Evolutionary conservation across 2,113 vertebrate species (phyloP), one percentile per base, ranked within the genome.

Genomic region (Tauraco erythrolophus): DNA sequence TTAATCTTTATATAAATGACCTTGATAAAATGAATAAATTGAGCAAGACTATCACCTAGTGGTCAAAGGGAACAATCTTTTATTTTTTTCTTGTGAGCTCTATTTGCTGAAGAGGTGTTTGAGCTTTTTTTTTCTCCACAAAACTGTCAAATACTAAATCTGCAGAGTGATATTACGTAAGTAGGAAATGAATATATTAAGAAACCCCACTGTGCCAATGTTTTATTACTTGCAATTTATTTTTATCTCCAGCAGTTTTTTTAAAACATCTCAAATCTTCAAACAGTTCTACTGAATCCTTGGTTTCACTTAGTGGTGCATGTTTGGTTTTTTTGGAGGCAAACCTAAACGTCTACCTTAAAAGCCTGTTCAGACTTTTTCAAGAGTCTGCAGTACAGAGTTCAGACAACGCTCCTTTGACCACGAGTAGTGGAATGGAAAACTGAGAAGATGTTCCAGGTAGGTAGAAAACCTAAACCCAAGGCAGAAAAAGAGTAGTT

Each of bases 1-100:
- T 96, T 96, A 92, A 97, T 97, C 97, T 95, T 97, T 96, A 97
- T 97, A 98, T 94, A 98, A 97, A 78, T 97, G 96, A 97, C 95
- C 93, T 94, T 96, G 93, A 84, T 92, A 84, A 97, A 97, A 86
- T 23, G 24, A 96, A 96, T 96, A 98, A 97, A 88, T 97, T 97
- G 96, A 97, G 27, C 96, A 97, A 98, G 96, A 94, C 66, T 97
- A 97, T 95, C 97, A 97, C 96, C 96, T 97, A 96, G 97, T 96
- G 97, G 97, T 86, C 90, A 96, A 77, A 70, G 2, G 35, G 10
- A 91, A 41, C 25, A 96, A 65, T 65, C 62, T 62, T 71, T 72
- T 60, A 31, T 35, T 70, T 92, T 92, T 81, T 74, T 70, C 45
- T 57, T 50, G 5, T 16, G 43, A 87, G n/a, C 5, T 75, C n/a